Conservation (phyloP, 2,888 invertebrate species). For the Euproctis similis region DNA sequence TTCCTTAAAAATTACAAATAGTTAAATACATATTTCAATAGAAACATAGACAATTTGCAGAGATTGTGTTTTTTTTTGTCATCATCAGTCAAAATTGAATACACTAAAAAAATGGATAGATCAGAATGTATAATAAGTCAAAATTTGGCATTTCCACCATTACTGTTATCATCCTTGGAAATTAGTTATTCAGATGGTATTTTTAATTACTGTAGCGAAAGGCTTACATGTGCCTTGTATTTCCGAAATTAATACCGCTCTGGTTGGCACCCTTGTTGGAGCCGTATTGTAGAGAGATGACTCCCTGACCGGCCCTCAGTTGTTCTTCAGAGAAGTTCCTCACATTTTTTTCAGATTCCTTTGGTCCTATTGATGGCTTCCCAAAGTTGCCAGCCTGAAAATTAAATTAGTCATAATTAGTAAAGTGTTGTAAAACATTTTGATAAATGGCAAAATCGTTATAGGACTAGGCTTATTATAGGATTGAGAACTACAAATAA, state of each 20-base stretch:
- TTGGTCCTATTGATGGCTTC: conserved; percentile 94
- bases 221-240: conserved; percentile 96
- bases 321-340: conserved; percentile 96
- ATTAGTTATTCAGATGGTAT: conserved; percentile 1
- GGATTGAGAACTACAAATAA: no score
- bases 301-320: conserved; percentile 91
- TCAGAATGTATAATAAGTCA: conserved; percentile 12
- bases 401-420: no score
- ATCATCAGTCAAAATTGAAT: conserved; percentile 7
- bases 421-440: no score
- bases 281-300: conserved; percentile 96
- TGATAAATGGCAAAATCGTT: no score
- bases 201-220: not conserved
- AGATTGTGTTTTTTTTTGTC: no score
- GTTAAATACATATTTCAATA: no score
- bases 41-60: no score
- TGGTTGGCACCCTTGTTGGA: conserved; percentile 98
- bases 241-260: conserved; percentile 97
- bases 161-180: conserved; percentile 14
- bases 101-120: conserved; percentile 17
- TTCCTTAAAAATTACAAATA: no score
- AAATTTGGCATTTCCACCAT: conserved; percentile 9
- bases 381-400: conserved; percentile 85
- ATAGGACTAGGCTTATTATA: no score
- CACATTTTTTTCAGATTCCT: conserved; percentile 96